phyloP scores from a whole-genome alignment of 2,888 invertebrate species.

The Andrena praecox region DNA sequence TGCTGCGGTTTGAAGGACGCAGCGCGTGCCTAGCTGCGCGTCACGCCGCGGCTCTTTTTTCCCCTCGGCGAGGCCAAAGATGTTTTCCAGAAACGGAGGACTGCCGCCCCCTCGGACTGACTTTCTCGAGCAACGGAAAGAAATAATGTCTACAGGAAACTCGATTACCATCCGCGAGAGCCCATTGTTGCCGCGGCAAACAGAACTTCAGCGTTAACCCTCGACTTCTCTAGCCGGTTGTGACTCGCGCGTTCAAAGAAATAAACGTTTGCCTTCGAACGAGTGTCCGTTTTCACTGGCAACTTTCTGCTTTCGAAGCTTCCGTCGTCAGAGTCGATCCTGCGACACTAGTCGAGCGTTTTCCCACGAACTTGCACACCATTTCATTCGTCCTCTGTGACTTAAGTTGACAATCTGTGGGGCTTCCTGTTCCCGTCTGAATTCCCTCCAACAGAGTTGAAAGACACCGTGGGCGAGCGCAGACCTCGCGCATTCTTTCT shows the following conservation, averaged over 20 bases:
- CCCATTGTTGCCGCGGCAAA: constrained; percentile 4
- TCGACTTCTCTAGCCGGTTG: neutral
- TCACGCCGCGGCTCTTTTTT: neutral
- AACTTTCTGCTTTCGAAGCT: constrained; percentile 6
- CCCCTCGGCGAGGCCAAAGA: neutral
- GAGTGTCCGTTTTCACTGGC: neutral
- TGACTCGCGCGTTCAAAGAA: constrained; percentile 2
- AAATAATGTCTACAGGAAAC: constrained; percentile 30
- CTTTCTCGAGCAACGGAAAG: neutral
- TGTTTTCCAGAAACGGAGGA: neutral
- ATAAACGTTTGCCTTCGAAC: no score
- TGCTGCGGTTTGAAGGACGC: constrained; percentile 39
- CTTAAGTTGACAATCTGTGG: neutral
- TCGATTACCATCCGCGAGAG: constrained; percentile 26
- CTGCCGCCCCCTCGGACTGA: neutral
- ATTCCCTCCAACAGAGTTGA: neutral
- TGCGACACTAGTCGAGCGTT: no score
- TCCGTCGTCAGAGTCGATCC: neutral
- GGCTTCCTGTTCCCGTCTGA: neutral
- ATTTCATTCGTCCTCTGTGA: neutral
- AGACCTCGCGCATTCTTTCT: constrained; percentile 55
- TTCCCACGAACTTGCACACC: no score
- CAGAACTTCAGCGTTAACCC: constrained; percentile 13
- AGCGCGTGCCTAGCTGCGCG: constrained; percentile 11
- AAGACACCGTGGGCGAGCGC: constrained; percentile 72